Base-by-base conservation (phyloP, 2,888 invertebrate species). In the Crematogaster levior region DNA sequence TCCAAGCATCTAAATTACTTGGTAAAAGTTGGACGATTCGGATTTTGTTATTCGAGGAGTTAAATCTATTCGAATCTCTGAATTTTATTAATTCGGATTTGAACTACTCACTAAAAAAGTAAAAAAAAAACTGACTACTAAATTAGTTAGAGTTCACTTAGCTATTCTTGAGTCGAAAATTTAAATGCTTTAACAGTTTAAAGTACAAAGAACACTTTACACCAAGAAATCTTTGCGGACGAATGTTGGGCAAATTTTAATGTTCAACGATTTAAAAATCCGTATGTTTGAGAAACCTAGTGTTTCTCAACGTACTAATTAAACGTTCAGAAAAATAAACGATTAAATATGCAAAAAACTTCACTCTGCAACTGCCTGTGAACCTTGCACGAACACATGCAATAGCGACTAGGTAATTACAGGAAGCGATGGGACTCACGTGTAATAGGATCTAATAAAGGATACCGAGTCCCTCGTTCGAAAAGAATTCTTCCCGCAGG, bases 371-470 rank as follows among this genome's bases (percentile, higher is more conserved):
- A 40, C 51, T 24, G 21, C n/a, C 51, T 65, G 75, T 40, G 77
- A 77, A 70, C 21, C 21, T 56, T 12, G 40, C 53, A 24, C 46
- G 51, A 61, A n/a, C n/a, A n/a, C n/a, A n/a, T n/a, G n/a, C n/a
- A n/a, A 75, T 15, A 46, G 34, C 56, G 63, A 53, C 24, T 21
- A 43, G 58, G 34, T 65, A 79, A 82, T 82, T 58, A 58, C 65
- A 65, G 65, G 81, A 77, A 65, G 46, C 65, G 65, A 75, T 56
- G 65, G 37, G 81, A 81, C 46, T 65, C 63, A 15, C 58, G n/a
- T n/a, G 43, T 63, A 81, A 56, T 56, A 43, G 68, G 43, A 77
- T 70, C 70, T 77, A 77, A 56, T 43, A 24, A 21, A n/a, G 40
- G 34, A 74, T 37, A 75, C 51, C 75, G 40, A 30, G 53, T 37